These are phyloP conservation scores for Gallirallus australis DNA, from an alignment of 2,797 vertebrate genomes.

Conservation along the genomic window DNA sequence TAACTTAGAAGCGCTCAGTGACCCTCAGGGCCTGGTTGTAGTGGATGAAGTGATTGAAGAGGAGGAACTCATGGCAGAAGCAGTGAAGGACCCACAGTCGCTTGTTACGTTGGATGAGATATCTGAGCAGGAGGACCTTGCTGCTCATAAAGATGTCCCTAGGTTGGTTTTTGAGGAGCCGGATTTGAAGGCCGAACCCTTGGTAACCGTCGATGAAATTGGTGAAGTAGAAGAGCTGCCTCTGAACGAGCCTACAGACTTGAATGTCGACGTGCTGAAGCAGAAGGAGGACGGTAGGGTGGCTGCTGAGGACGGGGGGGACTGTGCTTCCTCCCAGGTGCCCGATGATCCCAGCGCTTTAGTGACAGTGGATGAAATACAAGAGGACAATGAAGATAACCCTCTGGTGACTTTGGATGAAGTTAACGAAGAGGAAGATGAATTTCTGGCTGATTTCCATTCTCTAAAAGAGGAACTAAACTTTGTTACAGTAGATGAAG, in stretches of 20 bases:
- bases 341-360: conserved; percentile 72
- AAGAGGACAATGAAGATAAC: conserved; percentile 75
- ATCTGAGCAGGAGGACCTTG: conserved; percentile 83
- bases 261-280: conserved; percentile 27
- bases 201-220: conserved; percentile 85
- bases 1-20: background rate
- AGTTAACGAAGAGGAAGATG: conserved; percentile 81
- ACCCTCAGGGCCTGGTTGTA: conserved; percentile 82
- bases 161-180: conserved; percentile 82
- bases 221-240: conserved; percentile 86
- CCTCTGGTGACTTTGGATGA: conserved; percentile 85
- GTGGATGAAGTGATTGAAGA: conserved; percentile 88
- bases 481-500: conserved; percentile 90
- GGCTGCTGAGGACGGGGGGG: conserved; percentile 38
- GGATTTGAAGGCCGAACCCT: conserved; percentile 76
- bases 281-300: conserved; percentile 20
- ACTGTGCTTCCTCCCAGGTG: conserved; percentile 61
- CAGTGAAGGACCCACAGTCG: conserved; percentile 74
- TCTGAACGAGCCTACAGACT: conserved; percentile 48
- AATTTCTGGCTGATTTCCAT: conserved; percentile 79
- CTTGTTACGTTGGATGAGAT: conserved; percentile 83
- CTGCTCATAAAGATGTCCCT: conserved; percentile 19
- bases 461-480: conserved; percentile 78
- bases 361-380: conserved; percentile 78
- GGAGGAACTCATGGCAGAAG: conserved; percentile 74